These are phyloP conservation scores for Lithophane semibrunnea DNA, from an alignment of 2,888 invertebrate species.

Conservation along the genomic window DNA sequence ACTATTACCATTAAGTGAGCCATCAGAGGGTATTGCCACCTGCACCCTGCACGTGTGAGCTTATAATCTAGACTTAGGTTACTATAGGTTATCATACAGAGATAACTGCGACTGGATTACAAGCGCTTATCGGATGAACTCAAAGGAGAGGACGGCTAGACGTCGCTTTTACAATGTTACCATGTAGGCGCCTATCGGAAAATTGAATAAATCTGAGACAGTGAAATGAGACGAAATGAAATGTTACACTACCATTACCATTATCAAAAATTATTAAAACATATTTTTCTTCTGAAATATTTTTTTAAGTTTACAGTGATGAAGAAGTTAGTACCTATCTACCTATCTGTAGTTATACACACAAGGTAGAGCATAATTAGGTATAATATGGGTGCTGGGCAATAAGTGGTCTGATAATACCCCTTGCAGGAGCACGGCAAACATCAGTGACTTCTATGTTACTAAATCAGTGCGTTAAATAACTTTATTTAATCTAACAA, in stretches of 20 bases:
- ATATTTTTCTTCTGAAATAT: background rate
- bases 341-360: background rate
- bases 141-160: background rate
- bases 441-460: background rate
- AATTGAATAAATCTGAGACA: background rate
- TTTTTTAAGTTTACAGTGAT: background rate
- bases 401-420: background rate
- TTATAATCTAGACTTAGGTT: background rate
- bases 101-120: constrained; percentile 42
- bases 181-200: background rate
- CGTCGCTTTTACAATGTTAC: constrained; percentile 20
- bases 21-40: constrained; percentile 1
- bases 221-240: too few species aligned
- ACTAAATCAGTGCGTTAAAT: background rate
- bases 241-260: background rate
- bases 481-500: constrained; percentile 32
- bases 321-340: background rate
- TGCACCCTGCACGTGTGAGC: constrained; percentile 38
- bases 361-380: background rate
- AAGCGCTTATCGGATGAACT: constrained; percentile 37
- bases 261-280: too few species aligned
- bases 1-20: background rate
- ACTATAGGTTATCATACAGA: constrained; percentile 30
- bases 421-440: too few species aligned
- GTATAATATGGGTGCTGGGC: background rate